phyloP scores from a whole-genome alignment of 2,888 invertebrate genomes.

The Eupithecia pulchellata region DNA sequence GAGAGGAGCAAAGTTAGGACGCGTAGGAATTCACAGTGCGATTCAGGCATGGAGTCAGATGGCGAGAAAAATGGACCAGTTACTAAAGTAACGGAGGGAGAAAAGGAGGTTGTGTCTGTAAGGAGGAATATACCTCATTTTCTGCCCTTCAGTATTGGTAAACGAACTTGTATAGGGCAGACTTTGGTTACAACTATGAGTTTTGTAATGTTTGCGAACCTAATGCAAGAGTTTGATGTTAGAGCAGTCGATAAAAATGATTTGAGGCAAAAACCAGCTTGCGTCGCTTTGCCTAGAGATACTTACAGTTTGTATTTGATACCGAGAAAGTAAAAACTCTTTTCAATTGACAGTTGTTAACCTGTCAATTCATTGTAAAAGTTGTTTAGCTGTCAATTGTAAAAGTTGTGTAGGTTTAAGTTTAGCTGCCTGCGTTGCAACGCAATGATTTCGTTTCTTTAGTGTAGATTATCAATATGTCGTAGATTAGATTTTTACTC shows the following conservation, averaged over 20 bases:
- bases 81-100: constrained; percentile 57
- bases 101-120: constrained; percentile 73
- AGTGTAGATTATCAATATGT: neutral
- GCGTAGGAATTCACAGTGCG: constrained; percentile 79
- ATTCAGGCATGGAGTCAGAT: constrained; percentile 85
- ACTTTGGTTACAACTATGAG: constrained; percentile 91
- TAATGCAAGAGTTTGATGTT: constrained; percentile 90
- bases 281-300: constrained; percentile 90
- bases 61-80: constrained; percentile 61
- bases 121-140: constrained; percentile 88
- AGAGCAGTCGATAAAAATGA: constrained; percentile 80
- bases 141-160: constrained; percentile 94
- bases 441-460: constrained; percentile 13
- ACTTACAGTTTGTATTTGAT: constrained; percentile 87
- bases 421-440: constrained; percentile 20
- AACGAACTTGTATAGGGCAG: constrained; percentile 94
- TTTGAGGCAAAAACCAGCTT: constrained; percentile 87
- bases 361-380: neutral
- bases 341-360: too few species aligned
- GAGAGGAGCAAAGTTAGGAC: constrained; percentile 70
- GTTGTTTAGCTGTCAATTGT: neutral
- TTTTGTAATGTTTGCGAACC: constrained; percentile 89
- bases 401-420: constrained; percentile 9
- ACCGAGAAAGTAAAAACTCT: constrained; percentile 72
- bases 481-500: constrained; percentile 1